Evolutionary conservation across 2,113 vertebrate genomes (phyloP), one percentile per base, ranked within the genome.

Genomic region (Rhizomys pruinosus): DNA sequence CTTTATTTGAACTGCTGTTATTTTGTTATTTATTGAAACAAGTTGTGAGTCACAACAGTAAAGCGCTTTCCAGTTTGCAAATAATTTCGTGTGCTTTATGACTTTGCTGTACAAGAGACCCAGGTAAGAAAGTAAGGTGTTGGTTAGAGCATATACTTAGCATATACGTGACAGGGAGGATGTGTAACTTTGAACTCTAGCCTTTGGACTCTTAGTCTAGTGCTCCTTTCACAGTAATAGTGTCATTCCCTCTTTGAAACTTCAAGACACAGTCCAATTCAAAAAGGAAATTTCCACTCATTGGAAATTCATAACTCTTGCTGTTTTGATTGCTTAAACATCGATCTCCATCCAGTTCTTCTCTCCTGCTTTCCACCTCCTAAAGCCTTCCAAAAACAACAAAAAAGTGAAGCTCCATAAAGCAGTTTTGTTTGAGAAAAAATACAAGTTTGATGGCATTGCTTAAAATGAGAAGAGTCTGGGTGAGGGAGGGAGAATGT

Each of bases 401-500:
- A 84, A 84, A 81, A 90, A 76, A 44, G 22, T 80, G 84, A 87
- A 37, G 55, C n/a, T 64, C 39, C 73, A 73, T 80, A 81, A 90
- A 91, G 59, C 25, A n/a, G 25, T 9, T 8, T 73, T 92, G 20
- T 74, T 68, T 76, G 29, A 39, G 71, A 87, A 74, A 89, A 34
- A 0, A 20, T 77, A 64, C 78, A 37, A 0, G 0, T 44, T 90
- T 68, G 61, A 52, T 85, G 57, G 37, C 25, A 22, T 93, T 88
- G 72, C 82, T 93, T 88, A 81, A 95, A 92, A 94, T 86, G 39
- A 84, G 81, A 92, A 89, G 80, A 86, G 80, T 69, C 37, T 71
- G 74, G n/a, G 47, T 37, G 13, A 4, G 7, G n/a, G 34, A 55
- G 59, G 47, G 25, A 20, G 42, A 32, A 47, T 66, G 55, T 52